Evolutionary conservation across 2,888 invertebrate species (phyloP).

Genomic region (Himalopsyche japonica): DNA sequence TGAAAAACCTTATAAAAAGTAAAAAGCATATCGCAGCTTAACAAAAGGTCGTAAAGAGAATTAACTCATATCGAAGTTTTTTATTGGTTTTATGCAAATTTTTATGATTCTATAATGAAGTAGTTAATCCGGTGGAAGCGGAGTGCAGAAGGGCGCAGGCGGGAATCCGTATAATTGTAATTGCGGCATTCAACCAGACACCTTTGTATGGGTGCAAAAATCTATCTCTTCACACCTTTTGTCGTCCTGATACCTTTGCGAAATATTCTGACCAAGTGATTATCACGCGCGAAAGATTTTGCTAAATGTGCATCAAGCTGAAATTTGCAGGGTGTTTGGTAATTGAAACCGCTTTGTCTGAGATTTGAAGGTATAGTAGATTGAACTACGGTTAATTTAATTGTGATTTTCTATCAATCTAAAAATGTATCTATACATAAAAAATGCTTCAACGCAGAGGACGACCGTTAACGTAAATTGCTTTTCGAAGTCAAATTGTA

Average conservation of each 20-base stretch:
- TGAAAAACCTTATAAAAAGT: not conserved
- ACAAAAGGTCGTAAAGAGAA: not conserved
- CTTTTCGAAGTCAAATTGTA: too few relatives aligned
- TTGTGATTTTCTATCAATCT: not conserved
- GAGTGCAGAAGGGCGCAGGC: constrained; percentile 9
- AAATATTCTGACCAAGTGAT: not conserved
- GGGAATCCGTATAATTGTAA: constrained; percentile 37
- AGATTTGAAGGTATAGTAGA: not conserved
- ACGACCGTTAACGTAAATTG: too few relatives aligned
- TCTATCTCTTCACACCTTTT: constrained; percentile 38
- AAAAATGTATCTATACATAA: too few relatives aligned
- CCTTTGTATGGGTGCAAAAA: constrained; percentile 41
- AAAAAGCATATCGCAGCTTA: not conserved
- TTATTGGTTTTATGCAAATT: constrained; percentile 21
- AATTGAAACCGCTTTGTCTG: not conserved
- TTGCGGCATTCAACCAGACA: constrained; percentile 35
- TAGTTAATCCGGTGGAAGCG: constrained; percentile 23
- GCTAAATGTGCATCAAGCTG: not conserved
- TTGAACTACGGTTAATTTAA: not conserved
- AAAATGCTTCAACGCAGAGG: too few relatives aligned
- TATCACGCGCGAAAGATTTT: not conserved
- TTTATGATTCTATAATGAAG: constrained; percentile 25
- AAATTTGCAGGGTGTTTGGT: not conserved
- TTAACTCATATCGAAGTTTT: not conserved
- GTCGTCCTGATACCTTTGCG: constrained; percentile 1